These are phyloP conservation scores for Pterois miles DNA, from an alignment of 2,797 vertebrate genomes.

Conservation along the genomic window DNA sequence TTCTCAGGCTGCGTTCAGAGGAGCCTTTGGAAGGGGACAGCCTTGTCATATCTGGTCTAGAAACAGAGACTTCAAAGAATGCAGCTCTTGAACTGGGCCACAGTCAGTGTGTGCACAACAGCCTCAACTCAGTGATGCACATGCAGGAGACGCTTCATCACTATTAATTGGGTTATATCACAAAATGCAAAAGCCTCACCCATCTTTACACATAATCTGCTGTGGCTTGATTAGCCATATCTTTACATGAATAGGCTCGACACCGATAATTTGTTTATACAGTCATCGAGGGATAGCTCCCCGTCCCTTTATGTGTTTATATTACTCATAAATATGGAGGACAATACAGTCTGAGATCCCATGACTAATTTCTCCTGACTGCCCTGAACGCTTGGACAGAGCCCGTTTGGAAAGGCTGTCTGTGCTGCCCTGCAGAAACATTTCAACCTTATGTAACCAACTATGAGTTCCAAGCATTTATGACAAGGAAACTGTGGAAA, in stretches of 20 bases:
- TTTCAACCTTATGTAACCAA: constrained; percentile 41
- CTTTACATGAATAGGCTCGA: constrained; percentile 50
- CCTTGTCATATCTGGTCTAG: constrained; percentile 55
- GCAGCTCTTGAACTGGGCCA: constrained; percentile 41
- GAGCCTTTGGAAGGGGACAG: constrained; percentile 37
- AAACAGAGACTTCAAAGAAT: constrained; percentile 53
- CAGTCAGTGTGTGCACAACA: constrained; percentile 19
- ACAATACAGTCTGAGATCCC: constrained; percentile 52
- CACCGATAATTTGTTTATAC: constrained; percentile 51
- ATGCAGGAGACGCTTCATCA: constrained; percentile 35
- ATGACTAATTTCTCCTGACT: constrained; percentile 59
- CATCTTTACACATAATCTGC: constrained; percentile 28
- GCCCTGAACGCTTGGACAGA: constrained; percentile 40
- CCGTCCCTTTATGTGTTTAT: constrained; percentile 43
- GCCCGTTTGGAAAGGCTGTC: constrained; percentile 32
- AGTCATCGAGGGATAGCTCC: constrained; percentile 25
- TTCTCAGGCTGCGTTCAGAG: constrained; percentile 32
- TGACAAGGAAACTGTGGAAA: constrained; percentile 7
- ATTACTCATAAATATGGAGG: constrained; percentile 51
- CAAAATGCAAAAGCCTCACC: constrained; percentile 25
- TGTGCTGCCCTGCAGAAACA: constrained; percentile 31
- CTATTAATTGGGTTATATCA: constrained; percentile 54
- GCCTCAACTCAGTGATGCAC: constrained; percentile 23
- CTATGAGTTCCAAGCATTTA: constrained; percentile 29
- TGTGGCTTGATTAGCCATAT: constrained; percentile 31